Evolutionary conservation across 2,888 invertebrate species (phyloP), one percentile per base, ranked within the genome.

Genomic region (Corythucha ciliata): DNA sequence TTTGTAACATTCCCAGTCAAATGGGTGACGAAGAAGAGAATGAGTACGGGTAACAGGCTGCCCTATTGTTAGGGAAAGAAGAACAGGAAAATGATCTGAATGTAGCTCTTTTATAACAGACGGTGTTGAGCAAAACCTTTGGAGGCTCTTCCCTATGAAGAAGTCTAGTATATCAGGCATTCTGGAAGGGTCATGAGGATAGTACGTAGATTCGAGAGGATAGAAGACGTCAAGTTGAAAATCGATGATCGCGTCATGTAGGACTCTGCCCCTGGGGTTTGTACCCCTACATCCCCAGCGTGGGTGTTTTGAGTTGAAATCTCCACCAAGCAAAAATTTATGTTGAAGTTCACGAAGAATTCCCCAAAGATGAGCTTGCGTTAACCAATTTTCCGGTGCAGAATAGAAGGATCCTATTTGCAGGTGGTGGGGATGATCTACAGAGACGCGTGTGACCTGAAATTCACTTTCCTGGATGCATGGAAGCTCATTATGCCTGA

Each of bases 391-490:
- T n/a, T n/a, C n/a, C n/a, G n/a, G n/a, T n/a, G n/a, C n/a, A 3
- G 37, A 37, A 14, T 37, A 37, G 20, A 37, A 37, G 8, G 37
- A 37, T 4, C 37, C 37, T 18, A 37, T n/a, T 37, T 37, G 37
- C 10, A 18, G 18, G 2, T 16, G 4, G 10, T 18, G 18, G 4
- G 36, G n/a, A 21, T 10, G 18, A 21, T 20, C 20, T 7, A 36
- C 20, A 10, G 18, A 21, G 14, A 36, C 21, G 18, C 36, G 12
- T 10, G 36, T 21, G 20, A 36, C 36, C 10, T 36, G 36, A 36
- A 36, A 36, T 36, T 36, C 36, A 36, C 21, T 36, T 36, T 36
- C 36, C 10, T 36, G 36, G 18, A 36, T 36, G 10, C 36, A 36
- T 7, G 36, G 36, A 21, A 36, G 36, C 10, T 36, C 36, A 10